Evolutionary conservation across 2,888 invertebrate species (phyloP).

Genomic region (Perizoma affinitatum): DNA sequence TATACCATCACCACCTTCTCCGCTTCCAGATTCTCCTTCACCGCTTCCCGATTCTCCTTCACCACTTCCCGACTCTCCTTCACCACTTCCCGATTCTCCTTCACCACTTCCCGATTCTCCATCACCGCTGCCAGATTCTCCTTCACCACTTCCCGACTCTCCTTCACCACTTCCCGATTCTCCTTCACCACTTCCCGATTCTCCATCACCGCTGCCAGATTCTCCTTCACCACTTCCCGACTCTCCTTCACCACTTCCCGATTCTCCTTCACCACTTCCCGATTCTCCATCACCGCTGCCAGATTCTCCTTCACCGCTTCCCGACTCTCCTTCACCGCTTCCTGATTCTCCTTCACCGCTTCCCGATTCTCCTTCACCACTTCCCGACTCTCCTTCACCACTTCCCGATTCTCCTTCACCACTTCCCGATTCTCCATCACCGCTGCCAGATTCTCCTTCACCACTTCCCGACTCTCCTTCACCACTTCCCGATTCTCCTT

Average conservation of each 20-base stretch:
- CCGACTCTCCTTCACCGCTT: neutral
- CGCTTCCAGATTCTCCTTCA: neutral
- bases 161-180: neutral
- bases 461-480: neutral
- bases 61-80: neutral
- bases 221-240: neutral
- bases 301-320: neutral
- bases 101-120: neutral
- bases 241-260: neutral
- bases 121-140: neutral
- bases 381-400: neutral
- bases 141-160: neutral
- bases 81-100: neutral
- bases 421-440: neutral
- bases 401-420: neutral
- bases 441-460: neutral
- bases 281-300: too few relatives aligned
- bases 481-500: neutral
- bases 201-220: too few relatives aligned
- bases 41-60: neutral
- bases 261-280: neutral
- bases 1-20: slow-evolving; percentile 3
- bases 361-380: neutral
- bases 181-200: neutral
- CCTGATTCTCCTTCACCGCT: neutral